Percentiles rank a stretch among this genome's conserved stretches.
phyloP scores from a whole-genome alignment of 2,888 invertebrate species.

The Iphiclides podalirius region DNA sequence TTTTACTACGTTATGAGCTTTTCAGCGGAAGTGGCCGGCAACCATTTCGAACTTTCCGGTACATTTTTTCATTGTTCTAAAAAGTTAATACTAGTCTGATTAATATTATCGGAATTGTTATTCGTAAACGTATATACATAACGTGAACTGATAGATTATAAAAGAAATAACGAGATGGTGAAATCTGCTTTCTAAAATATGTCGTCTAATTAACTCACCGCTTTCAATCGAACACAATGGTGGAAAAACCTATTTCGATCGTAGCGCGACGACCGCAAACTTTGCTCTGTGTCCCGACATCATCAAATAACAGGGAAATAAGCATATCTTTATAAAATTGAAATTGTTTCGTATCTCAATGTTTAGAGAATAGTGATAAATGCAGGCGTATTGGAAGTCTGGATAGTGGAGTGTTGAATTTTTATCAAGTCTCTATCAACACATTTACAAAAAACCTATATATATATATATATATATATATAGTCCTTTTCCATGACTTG shows the following conservation, averaged over 20 bases:
- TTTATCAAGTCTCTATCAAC: too few species aligned
- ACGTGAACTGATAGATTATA: too few species aligned
- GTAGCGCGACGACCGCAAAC: slow-evolving; percentile 4
- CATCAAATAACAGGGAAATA: slow-evolving; percentile 53
- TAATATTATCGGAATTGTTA: too few species aligned
- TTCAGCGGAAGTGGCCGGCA: slow-evolving; percentile 44
- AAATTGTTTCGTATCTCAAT: slow-evolving; percentile 41
- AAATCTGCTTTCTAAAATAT: background rate
- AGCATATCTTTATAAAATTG: slow-evolving; percentile 47
- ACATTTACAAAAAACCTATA: too few species aligned
- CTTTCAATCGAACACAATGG: slow-evolving; percentile 6
- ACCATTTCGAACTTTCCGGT: background rate
- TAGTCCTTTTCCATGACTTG: too few species aligned
- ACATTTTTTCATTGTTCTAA: too few species aligned
- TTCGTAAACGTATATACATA: too few species aligned
- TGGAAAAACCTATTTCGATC: slow-evolving; percentile 8
- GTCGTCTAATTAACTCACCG: background rate
- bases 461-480: too few species aligned
- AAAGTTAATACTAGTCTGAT: too few species aligned
- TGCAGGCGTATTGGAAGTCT: background rate
- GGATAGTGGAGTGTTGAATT: background rate
- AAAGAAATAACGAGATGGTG: background rate
- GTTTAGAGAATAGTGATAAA: slow-evolving; percentile 19
- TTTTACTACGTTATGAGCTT: slow-evolving; percentile 57
- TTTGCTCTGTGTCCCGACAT: slow-evolving; percentile 32